These are phyloP conservation scores for Podabrus alpinus DNA, from an alignment of 2,888 invertebrate genomes.

Conservation along the genomic window DNA sequence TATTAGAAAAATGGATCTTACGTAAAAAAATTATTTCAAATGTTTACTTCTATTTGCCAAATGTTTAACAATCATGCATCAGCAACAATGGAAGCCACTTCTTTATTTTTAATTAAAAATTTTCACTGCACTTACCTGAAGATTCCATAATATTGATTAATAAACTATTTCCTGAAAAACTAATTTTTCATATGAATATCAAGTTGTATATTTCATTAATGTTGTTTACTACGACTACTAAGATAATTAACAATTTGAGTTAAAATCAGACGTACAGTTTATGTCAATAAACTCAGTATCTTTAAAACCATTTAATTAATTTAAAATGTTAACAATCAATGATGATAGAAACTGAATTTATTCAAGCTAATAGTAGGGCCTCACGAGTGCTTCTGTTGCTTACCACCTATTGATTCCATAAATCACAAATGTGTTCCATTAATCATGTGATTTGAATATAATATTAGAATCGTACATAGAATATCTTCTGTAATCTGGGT, in stretches of 20 bases:
- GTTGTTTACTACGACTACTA: neutral
- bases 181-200: neutral
- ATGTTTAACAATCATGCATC: too few species aligned
- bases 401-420: neutral
- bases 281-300: neutral
- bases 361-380: neutral
- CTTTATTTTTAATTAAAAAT: too few species aligned
- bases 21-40: too few species aligned
- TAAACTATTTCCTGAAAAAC: neutral
- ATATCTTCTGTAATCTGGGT: too few species aligned
- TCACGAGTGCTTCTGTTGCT: neutral
- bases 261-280: neutral
- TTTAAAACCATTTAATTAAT: neutral
- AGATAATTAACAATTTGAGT: neutral
- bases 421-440: neutral
- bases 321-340: neutral
- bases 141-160: neutral
- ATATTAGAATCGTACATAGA: too few species aligned
- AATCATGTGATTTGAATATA: too few species aligned
- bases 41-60: too few species aligned
- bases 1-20: too few species aligned
- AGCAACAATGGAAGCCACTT: too few species aligned
- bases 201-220: neutral
- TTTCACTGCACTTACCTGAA: neutral
- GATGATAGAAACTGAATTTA: neutral